Conservation (phyloP, 2,888 invertebrate species). For the Holacanthella duospinosa region DNA sequence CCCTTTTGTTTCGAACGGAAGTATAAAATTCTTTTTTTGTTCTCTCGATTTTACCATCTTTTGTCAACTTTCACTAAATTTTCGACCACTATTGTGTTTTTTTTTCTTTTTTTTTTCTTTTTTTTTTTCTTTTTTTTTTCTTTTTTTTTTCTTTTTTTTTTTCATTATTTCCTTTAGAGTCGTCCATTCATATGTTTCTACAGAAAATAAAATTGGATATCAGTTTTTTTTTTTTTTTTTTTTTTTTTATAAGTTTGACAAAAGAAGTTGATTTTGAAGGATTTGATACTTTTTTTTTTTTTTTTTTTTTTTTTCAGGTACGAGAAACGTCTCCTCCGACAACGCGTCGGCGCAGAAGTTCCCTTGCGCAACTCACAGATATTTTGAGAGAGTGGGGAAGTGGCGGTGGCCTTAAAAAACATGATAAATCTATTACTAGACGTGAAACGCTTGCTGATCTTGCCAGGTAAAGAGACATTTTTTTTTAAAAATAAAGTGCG, state of each 20-base stretch:
- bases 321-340: conserved; percentile 44
- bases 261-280: no score
- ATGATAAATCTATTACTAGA: conserved; percentile 43
- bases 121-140: no score
- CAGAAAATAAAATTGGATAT: no score
- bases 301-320: conserved; percentile 37
- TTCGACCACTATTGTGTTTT: no score
- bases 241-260: no score
- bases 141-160: no score
- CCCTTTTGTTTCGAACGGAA: neutral
- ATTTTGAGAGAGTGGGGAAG: conserved; percentile 73
- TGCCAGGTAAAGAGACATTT: conserved; percentile 47
- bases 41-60: no score
- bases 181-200: no score
- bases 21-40: neutral
- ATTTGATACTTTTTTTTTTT: no score
- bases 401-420: conserved; percentile 37
- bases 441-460: conserved; percentile 79
- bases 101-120: no score
- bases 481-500: neutral
- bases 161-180: no score
- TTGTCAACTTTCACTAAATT: neutral
- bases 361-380: conserved; percentile 77
- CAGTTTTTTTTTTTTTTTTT: no score
- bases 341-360: conserved; percentile 66